These are phyloP conservation scores for Toxonevra muliebris DNA, from an alignment of 2,888 invertebrate genomes.

Conservation along the genomic window DNA sequence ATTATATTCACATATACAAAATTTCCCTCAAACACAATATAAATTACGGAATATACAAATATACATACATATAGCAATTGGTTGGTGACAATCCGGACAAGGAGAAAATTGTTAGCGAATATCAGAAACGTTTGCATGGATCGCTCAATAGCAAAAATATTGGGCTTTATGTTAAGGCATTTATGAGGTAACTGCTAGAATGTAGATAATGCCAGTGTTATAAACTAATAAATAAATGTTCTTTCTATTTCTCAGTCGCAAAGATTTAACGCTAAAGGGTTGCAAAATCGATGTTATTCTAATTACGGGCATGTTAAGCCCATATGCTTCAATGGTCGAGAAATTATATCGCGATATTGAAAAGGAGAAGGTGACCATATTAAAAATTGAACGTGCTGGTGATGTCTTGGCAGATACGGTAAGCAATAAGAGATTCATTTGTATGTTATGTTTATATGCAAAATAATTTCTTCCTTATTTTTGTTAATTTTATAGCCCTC, in stretches of 20 bases:
- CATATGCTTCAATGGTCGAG: conserved; percentile 82
- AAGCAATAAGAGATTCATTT: conserved; percentile 56
- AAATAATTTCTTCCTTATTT: not conserved
- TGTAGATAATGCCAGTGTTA: not conserved
- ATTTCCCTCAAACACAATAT: not conserved
- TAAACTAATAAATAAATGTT: not conserved
- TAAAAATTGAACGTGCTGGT: conserved; percentile 87
- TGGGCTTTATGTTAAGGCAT: conserved; percentile 82
- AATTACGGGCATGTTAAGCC: conserved; percentile 81
- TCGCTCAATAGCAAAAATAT: conserved; percentile 84
- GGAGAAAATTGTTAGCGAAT: conserved; percentile 79
- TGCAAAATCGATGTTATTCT: conserved; percentile 82
- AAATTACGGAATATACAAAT: not conserved
- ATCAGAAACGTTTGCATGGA: conserved; percentile 77
- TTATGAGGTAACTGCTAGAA: conserved; percentile 74
- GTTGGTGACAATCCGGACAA: conserved; percentile 73
- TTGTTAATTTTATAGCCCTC: conserved; percentile 73
- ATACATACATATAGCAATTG: conserved; percentile 68
- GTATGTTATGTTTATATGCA: not conserved
- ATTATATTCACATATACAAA: not conserved
- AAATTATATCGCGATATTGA: conserved; percentile 81
- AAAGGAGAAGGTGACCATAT: conserved; percentile 82
- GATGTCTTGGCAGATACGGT: conserved; percentile 88
- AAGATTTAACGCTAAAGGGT: conserved; percentile 75
- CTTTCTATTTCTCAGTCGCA: conserved; percentile 68